These are phyloP conservation scores for Phylloscopus trochilus DNA, from an alignment of 2,113 vertebrate species.

Conservation along the genomic window DNA sequence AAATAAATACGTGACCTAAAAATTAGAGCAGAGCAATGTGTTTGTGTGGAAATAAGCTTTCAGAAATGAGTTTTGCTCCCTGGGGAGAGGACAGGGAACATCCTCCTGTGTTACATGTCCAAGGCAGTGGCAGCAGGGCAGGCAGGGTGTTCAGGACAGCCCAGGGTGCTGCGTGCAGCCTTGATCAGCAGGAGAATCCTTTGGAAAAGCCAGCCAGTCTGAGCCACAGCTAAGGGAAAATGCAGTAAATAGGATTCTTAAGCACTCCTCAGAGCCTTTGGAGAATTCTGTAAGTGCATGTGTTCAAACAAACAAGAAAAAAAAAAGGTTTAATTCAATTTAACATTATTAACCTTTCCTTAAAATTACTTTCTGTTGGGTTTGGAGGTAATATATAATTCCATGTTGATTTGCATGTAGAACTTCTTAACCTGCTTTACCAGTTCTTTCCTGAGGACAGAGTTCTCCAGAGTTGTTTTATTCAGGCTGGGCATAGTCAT, in stretches of 20 bases:
- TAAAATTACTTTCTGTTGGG: background rate
- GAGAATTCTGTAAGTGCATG: background rate
- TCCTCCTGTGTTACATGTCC: background rate
- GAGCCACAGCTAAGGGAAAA: background rate
- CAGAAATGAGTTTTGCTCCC: background rate
- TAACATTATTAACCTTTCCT: background rate
- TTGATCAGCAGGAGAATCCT: background rate
- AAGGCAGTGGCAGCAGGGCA: rapidly evolving
- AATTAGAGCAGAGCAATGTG: background rate
- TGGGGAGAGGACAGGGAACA: background rate
- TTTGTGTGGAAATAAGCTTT: background rate
- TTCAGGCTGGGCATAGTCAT: background rate
- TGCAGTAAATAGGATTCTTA: background rate
- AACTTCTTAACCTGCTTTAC: background rate
- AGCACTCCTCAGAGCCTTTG: background rate
- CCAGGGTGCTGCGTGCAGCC: rapidly evolving
- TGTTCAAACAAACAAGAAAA: background rate
- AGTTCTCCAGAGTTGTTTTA: background rate
- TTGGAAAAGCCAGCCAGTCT: background rate
- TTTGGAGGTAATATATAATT: background rate
- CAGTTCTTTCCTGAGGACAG: background rate
- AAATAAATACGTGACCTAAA: background rate
- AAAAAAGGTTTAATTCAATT: background rate
- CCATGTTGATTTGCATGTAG: background rate
- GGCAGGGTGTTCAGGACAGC: background rate